A percentile compares a stretch with the other conserved stretches of the same genome.
Conservation (phyloP, 2,113 vertebrate genomes). For the Nibea coibor region DNA sequence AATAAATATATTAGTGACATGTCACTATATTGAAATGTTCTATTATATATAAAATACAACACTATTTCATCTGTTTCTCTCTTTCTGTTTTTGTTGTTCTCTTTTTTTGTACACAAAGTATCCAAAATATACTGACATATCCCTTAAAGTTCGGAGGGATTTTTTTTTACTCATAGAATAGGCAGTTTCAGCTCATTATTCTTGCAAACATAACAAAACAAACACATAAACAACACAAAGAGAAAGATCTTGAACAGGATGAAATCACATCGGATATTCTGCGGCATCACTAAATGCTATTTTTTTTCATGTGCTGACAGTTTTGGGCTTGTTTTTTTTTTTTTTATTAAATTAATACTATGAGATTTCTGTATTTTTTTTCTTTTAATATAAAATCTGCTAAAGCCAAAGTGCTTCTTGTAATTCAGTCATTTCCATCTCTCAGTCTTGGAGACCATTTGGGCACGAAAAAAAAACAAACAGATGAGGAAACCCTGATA, state of each 20-base stretch:
- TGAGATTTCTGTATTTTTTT: constrained; percentile 47
- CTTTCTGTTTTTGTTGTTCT: constrained; percentile 81
- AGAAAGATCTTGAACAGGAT: constrained; percentile 68
- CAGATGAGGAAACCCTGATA: constrained; percentile 39
- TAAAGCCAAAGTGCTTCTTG: constrained; percentile 80
- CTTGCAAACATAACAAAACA: constrained; percentile 68
- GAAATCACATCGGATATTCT: constrained; percentile 64
- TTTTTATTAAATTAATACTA: constrained; percentile 53
- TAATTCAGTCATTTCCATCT: constrained; percentile 79
- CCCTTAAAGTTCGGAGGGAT: constrained; percentile 82
- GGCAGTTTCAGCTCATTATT: constrained; percentile 84
- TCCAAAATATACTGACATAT: constrained; percentile 86
- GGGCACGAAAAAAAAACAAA: constrained; percentile 23
- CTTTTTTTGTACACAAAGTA: constrained; percentile 86
- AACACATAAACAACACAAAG: constrained; percentile 65
- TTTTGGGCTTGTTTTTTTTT: constrained; percentile 58
- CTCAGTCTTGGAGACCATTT: constrained; percentile 54
- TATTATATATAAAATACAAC: constrained; percentile 93
- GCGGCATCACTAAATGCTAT: constrained; percentile 53
- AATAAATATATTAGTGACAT: constrained; percentile 99
- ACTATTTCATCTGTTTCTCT: constrained; percentile 84
- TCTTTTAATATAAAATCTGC: constrained; percentile 49
- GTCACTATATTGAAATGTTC: constrained; percentile 96
- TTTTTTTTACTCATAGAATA: constrained; percentile 77
- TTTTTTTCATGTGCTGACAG: constrained; percentile 51